Evolutionary conservation across 2,797 vertebrate genomes (phyloP).

Genomic region (Meriones psammophilus): DNA sequence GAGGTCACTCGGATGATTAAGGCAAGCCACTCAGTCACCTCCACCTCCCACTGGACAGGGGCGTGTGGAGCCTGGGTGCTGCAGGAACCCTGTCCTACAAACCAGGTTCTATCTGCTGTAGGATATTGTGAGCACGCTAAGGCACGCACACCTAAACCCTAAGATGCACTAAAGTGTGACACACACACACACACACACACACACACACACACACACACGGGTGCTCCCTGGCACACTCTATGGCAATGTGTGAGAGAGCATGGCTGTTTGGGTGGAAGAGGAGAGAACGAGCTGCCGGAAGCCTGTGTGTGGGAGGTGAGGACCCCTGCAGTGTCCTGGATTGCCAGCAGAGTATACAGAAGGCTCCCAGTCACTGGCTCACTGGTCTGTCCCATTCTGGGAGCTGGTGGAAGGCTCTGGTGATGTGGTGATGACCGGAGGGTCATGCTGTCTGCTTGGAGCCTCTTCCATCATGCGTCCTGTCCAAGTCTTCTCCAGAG

Average conservation of each 20-base stretch:
- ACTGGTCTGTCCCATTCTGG: background rate
- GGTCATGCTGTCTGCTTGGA: too few relatives aligned
- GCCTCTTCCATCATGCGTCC: background rate
- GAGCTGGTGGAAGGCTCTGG: background rate
- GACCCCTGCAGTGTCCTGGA: rapidly evolving
- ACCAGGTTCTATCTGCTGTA: too few relatives aligned
- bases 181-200: too few relatives aligned
- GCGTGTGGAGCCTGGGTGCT: background rate
- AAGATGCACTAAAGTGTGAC: background rate
- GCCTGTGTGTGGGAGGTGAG: rapidly evolving
- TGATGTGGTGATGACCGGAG: background rate
- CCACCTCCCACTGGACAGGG: background rate
- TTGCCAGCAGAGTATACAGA: background rate
- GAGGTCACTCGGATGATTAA: background rate
- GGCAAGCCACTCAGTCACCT: too few relatives aligned
- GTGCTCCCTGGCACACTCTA: background rate
- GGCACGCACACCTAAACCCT: too few relatives aligned
- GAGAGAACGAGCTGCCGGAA: background rate
- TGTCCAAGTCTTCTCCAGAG: background rate
- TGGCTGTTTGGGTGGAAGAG: background rate
- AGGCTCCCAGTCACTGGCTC: background rate
- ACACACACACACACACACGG: too few relatives aligned
- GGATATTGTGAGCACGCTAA: background rate
- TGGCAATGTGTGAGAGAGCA: background rate
- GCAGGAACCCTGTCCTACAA: background rate